phyloP scores from a whole-genome alignment of 2,113 vertebrate species.

The Protomyctophum bolini region DNA sequence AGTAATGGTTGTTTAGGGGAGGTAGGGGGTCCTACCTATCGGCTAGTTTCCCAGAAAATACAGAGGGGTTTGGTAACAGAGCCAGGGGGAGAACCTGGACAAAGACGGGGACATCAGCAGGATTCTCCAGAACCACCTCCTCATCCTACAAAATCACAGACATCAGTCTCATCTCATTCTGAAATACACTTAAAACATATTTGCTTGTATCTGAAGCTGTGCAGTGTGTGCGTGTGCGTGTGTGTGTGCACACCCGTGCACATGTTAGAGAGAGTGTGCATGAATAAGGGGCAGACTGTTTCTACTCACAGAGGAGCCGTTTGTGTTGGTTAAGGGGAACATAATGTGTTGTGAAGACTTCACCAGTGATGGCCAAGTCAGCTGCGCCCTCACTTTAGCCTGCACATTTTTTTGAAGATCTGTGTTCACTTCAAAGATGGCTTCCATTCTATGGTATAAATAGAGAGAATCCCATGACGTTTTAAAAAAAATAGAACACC shows the following conservation, averaged over 20 bases:
- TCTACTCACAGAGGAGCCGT: slow-evolving; percentile 93
- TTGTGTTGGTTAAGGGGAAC: slow-evolving; percentile 94
- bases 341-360: slow-evolving; percentile 82
- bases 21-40: slow-evolving; percentile 80
- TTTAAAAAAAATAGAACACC: slow-evolving; percentile 3
- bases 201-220: background rate
- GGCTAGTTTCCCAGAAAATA: slow-evolving; percentile 86
- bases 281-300: slow-evolving; percentile 13
- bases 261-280: background rate
- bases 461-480: slow-evolving; percentile 12
- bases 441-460: slow-evolving; percentile 77
- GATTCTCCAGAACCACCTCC: slow-evolving; percentile 92
- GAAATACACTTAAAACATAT: background rate
- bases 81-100: slow-evolving; percentile 91
- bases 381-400: slow-evolving; percentile 87
- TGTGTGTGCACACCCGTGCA: background rate
- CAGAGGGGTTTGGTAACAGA: slow-evolving; percentile 88
- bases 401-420: slow-evolving; percentile 94
- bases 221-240: background rate
- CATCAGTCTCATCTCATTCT: too few relatives aligned
- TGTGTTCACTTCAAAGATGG: slow-evolving; percentile 94
- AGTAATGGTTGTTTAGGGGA: background rate
- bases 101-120: slow-evolving; percentile 89
- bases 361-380: slow-evolving; percentile 92
- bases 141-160: slow-evolving; percentile 81